Conservation (phyloP, 2,113 vertebrate genomes). For the Eudyptes chrysolophus region DNA sequence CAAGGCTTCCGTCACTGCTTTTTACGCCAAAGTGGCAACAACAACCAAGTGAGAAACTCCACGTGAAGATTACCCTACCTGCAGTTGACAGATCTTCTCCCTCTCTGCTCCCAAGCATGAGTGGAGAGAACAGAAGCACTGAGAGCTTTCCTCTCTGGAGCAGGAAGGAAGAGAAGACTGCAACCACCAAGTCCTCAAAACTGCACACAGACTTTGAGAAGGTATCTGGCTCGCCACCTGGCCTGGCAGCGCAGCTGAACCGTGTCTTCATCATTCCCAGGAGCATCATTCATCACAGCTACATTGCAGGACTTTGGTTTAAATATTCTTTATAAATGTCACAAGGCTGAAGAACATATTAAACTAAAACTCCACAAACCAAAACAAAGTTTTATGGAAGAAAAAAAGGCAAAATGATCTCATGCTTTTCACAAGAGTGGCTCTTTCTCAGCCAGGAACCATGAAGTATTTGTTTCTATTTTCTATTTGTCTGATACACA, state of each 20-base stretch:
- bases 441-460: slow-evolving; percentile 16
- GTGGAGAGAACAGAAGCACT: neutral
- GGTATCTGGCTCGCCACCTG: neutral
- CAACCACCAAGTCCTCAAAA: neutral
- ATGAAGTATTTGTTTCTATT: slow-evolving; percentile 16
- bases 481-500: neutral
- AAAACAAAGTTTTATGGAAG: neutral
- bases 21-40: neutral
- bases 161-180: neutral
- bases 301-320: neutral
- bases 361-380: neutral
- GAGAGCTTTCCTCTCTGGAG: neutral
- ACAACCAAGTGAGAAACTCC: neutral
- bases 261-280: neutral
- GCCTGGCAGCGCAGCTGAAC: rapidly evolving
- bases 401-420: neutral
- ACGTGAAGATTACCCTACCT: neutral
- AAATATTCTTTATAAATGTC: neutral
- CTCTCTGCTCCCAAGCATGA: neutral
- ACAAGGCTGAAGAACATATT: neutral
- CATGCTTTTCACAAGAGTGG: neutral
- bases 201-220: neutral
- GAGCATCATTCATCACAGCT: neutral
- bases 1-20: neutral
- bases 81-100: neutral